Conservation (phyloP, 2,888 invertebrate species). For the Latheticus oryzae region DNA sequence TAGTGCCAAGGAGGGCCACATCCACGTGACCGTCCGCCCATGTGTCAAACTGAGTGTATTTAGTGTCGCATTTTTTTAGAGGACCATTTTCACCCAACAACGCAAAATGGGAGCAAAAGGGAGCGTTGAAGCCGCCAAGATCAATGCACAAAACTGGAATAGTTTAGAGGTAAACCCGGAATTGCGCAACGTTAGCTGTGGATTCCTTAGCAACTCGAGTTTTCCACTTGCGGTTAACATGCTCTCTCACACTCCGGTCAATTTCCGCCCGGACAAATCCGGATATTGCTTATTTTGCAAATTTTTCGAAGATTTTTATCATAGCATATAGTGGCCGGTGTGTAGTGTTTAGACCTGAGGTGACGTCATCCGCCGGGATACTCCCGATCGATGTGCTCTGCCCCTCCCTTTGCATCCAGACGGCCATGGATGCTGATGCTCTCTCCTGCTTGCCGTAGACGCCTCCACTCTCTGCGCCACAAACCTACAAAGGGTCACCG, state of each 20-base stretch:
- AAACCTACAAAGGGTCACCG: constrained; percentile 48
- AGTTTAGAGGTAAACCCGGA: constrained; percentile 77
- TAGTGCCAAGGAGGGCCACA: constrained; percentile 36
- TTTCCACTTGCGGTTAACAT: too few species aligned
- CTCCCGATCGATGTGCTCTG: constrained; percentile 54
- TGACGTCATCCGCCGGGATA: constrained; percentile 59
- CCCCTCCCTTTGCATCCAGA: constrained; percentile 53
- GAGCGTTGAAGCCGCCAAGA: constrained; percentile 84
- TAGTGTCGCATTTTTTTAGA: constrained; percentile 48
- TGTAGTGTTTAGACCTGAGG: constrained; percentile 58
- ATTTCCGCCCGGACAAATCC: not conserved
- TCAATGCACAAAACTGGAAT: constrained; percentile 85
- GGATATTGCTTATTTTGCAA: constrained; percentile 49
- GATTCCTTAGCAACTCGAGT: too few species aligned
- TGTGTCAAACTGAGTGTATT: constrained; percentile 38
- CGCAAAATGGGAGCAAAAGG: constrained; percentile 82
- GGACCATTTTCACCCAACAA: constrained; percentile 13
- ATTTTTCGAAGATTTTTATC: constrained; percentile 4
- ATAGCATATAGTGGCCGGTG: constrained; percentile 52
- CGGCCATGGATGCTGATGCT: constrained; percentile 51
- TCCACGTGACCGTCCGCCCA: constrained; percentile 13
- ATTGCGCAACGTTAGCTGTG: not conserved
- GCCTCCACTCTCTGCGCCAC: constrained; percentile 53
- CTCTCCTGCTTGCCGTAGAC: constrained; percentile 48
- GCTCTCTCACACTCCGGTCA: too few species aligned